Conservation (phyloP, 2,797 vertebrate species). For the Anas georgica region DNA sequence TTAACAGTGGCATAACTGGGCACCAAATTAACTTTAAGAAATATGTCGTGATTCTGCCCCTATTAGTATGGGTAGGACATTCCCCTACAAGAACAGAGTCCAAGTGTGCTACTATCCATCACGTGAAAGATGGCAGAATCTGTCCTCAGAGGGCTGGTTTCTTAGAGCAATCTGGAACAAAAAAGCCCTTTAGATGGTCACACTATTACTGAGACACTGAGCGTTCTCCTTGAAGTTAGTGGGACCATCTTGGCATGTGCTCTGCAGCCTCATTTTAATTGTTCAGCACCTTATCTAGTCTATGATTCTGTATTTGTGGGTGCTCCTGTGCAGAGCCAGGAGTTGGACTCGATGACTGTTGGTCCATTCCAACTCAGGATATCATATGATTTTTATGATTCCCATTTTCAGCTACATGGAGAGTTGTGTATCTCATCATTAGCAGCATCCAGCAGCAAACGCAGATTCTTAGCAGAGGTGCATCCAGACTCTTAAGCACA, state of each 20-base stretch:
- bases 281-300: background rate
- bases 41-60: slow-evolving; percentile 31
- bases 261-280: background rate
- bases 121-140: background rate
- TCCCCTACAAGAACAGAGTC: background rate
- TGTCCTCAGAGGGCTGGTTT: background rate
- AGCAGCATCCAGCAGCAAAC: background rate
- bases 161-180: background rate
- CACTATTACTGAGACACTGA: background rate
- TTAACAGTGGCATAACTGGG: slow-evolving; percentile 59
- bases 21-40: slow-evolving; percentile 54
- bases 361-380: too few species aligned
- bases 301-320: too few species aligned
- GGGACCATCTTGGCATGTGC: background rate
- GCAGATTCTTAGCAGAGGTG: background rate
- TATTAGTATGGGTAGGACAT: slow-evolving; percentile 31
- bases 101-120: slow-evolving; percentile 4
- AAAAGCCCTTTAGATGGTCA: background rate
- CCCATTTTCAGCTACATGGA: background rate
- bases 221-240: background rate
- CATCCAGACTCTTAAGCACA: background rate
- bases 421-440: background rate
- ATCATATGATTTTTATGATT: too few species aligned
- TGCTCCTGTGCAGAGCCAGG: too few species aligned
- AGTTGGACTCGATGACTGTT: too few species aligned